Evolutionary conservation across 2,113 vertebrate genomes (phyloP).

Genomic region (Hemiscyllium ocellatum): DNA sequence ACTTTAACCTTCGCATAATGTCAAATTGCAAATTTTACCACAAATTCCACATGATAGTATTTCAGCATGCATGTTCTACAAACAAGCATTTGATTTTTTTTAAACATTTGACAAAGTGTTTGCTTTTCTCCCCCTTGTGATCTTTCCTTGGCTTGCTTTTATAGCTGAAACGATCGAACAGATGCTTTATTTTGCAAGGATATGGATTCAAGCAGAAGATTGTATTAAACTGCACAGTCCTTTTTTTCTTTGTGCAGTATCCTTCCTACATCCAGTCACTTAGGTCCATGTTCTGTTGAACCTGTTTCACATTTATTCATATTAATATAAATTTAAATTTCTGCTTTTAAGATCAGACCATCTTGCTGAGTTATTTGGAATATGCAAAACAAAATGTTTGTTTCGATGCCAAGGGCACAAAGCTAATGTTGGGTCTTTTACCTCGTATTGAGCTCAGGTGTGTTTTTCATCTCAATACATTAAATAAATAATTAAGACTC

Average conservation of each 20-base stretch:
- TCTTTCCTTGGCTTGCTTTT: not conserved
- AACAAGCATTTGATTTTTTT: not conserved
- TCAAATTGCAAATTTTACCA: conserved; percentile 16
- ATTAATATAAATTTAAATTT: not conserved
- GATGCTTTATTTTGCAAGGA: not conserved
- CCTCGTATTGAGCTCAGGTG: conserved; percentile 16
- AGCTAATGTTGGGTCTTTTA: not conserved
- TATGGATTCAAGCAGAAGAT: not conserved
- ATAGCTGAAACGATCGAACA: not conserved
- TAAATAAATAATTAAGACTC: conserved; percentile 25
- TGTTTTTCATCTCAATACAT: not conserved
- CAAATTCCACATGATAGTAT: not conserved
- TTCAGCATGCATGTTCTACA: not conserved
- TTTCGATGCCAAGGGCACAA: not conserved
- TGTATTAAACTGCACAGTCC: not conserved
- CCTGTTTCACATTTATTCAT: not conserved
- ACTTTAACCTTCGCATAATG: conserved; percentile 31
- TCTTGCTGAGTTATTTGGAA: not conserved
- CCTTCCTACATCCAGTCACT: not conserved
- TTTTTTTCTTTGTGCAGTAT: not conserved
- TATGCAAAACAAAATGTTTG: not conserved
- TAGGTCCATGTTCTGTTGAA: not conserved
- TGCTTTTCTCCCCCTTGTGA: not conserved
- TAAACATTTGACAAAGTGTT: not conserved
- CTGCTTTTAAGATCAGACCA: not conserved